Percentiles rank a stretch among this genome's conserved stretches.
phyloP scores from a whole-genome alignment of 1,140 invertebrate genomes.

The Chelonus insularis region DNA sequence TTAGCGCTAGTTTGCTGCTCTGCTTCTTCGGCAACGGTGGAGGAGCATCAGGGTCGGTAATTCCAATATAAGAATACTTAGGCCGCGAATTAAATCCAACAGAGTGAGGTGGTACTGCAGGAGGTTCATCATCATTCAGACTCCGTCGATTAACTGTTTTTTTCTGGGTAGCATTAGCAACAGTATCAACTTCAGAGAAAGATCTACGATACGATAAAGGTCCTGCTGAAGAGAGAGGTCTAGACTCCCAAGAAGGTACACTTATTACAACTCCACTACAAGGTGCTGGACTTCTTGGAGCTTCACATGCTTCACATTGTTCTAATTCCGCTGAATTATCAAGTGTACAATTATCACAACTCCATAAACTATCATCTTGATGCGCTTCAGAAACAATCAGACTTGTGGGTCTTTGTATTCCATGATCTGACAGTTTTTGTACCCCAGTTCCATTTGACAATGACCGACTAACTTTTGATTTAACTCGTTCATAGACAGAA shows the following conservation, averaged over 20 bases:
- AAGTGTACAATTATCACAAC: constrained; percentile 65
- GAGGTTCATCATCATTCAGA: constrained; percentile 65
- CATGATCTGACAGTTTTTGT: constrained; percentile 43
- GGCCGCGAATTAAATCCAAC: constrained; percentile 53
- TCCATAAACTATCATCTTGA: constrained; percentile 59
- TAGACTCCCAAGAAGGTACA: constrained; percentile 59
- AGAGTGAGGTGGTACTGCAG: constrained; percentile 56
- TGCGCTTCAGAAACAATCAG: constrained; percentile 49
- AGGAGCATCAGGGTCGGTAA: constrained; percentile 60
- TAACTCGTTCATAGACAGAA: constrained; percentile 65
- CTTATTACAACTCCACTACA: constrained; percentile 61
- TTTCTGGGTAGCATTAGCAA: constrained; percentile 47
- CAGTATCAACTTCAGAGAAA: constrained; percentile 64
- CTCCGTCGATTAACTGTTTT: constrained; percentile 61
- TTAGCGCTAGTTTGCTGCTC: constrained; percentile 43
- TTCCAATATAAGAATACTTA: constrained; percentile 66
- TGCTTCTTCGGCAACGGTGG: constrained; percentile 58
- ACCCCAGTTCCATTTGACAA: constrained; percentile 61
- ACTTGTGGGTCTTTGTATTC: constrained; percentile 49
- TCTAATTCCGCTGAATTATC: constrained; percentile 59
- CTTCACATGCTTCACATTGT: constrained; percentile 68
- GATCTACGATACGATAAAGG: constrained; percentile 66
- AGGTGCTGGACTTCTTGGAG: constrained; percentile 60
- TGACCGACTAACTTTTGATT: constrained; percentile 63
- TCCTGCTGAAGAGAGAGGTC: constrained; percentile 58